Percentiles rank a stretch among this genome's conserved stretches.
Evolutionary conservation across 2,888 invertebrate genomes (phyloP).

Genomic region (Theodoxus fluviatilis): DNA sequence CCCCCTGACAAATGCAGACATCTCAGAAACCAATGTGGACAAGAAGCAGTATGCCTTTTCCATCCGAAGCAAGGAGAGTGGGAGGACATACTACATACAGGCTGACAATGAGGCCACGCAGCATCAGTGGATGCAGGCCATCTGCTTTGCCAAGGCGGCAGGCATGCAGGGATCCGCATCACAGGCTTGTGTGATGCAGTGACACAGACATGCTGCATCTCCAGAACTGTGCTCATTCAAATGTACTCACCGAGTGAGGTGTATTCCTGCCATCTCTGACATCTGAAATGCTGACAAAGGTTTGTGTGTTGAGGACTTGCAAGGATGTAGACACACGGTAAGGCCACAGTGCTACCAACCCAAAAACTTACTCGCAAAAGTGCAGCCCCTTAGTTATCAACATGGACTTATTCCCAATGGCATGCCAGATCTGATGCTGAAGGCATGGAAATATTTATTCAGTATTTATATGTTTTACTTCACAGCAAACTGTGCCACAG

Average conservation of each 20-base stretch:
- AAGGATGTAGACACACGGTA: too few relatives aligned
- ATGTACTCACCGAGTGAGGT: not conserved
- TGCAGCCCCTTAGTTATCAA: too few relatives aligned
- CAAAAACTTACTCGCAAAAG: too few relatives aligned
- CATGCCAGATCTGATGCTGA: not conserved
- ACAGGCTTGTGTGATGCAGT: constrained; percentile 60
- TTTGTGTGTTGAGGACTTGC: not conserved
- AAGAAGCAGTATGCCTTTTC: constrained; percentile 61
- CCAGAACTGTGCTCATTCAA: not conserved
- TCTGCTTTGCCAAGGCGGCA: constrained; percentile 64
- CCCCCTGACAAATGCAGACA: constrained; percentile 57
- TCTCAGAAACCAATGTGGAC: constrained; percentile 60
- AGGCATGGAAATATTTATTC: constrained; percentile 23
- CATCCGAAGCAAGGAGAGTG: constrained; percentile 59
- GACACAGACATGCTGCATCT: constrained; percentile 26
- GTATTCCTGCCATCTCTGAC: not conserved
- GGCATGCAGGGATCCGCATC: constrained; percentile 55
- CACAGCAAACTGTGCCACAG: constrained; percentile 13
- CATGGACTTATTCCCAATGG: not conserved
- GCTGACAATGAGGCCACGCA: constrained; percentile 59
- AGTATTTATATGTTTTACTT: not conserved
- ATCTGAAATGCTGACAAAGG: not conserved
- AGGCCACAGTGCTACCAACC: too few relatives aligned
- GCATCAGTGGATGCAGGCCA: constrained; percentile 65
- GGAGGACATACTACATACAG: constrained; percentile 60